Percentiles rank a stretch among this genome's conserved stretches.
These are phyloP conservation scores for Hofmannophila pseudospretella DNA, from an alignment of 2,888 invertebrate genomes.

Conservation along the genomic window DNA sequence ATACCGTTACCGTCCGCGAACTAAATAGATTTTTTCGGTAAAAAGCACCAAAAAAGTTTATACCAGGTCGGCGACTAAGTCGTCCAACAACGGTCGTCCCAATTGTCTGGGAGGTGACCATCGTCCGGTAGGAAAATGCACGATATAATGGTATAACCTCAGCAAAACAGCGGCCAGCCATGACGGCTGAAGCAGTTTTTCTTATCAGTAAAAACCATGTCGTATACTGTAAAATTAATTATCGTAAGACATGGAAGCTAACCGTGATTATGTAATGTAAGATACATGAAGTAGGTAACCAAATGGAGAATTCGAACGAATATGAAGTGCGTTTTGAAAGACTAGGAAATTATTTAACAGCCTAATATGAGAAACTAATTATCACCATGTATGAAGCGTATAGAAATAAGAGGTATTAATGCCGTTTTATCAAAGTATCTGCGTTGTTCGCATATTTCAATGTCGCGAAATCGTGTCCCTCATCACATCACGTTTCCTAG, in stretches of 20 bases:
- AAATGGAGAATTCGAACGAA: not conserved
- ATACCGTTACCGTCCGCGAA: conserved; percentile 64
- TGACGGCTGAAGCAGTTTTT: not conserved
- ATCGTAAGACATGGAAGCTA: not conserved
- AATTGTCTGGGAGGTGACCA: conserved; percentile 45
- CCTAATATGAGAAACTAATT: not conserved
- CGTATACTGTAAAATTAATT: not conserved
- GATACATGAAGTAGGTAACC: not conserved
- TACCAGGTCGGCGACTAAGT: conserved; percentile 54
- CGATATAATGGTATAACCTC: not conserved
- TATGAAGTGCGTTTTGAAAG: not conserved
- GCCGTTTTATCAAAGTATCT: not conserved
- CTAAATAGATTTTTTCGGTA: conserved; percentile 64
- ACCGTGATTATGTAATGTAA: not conserved
- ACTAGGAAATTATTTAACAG: not conserved
- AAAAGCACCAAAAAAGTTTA: conserved; percentile 69
- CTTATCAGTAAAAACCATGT: conserved; percentile 1
- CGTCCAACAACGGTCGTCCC: conserved; percentile 71
- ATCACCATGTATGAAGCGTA: not conserved
- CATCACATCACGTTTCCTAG: conserved; percentile 29
- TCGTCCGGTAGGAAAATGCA: conserved; percentile 11
- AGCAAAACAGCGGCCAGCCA: not conserved
- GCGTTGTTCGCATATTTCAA: conserved; percentile 11
- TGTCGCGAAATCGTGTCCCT: conserved; percentile 23
- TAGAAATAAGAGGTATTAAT: no score